These are phyloP conservation scores for Osmerus mordax DNA, from an alignment of 2,113 vertebrate genomes.

Conservation along the genomic window DNA sequence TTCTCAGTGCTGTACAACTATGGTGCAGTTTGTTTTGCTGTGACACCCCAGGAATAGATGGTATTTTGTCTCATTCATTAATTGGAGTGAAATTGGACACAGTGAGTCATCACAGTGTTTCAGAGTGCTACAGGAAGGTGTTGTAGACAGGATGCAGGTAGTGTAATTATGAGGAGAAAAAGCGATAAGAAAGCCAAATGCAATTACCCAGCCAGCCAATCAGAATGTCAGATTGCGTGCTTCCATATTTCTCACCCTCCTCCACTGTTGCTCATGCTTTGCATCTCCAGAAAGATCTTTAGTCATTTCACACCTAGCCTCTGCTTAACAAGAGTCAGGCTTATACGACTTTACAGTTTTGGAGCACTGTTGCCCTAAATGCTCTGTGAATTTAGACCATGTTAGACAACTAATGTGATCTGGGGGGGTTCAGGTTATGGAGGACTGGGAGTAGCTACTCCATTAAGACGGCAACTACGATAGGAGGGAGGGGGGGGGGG, in stretches of 20 bases:
- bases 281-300: slow-evolving; percentile 51
- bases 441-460: no score
- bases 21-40: slow-evolving; percentile 41
- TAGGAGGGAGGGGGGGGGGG: no score
- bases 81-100: slow-evolving; percentile 71
- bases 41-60: slow-evolving; percentile 29
- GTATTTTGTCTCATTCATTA: slow-evolving; percentile 64
- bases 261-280: slow-evolving; percentile 63
- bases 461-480: no score
- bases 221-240: slow-evolving; percentile 69
- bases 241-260: slow-evolving; percentile 63
- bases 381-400: no score
- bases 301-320: not conserved
- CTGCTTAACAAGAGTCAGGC: not conserved
- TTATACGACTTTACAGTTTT: not conserved
- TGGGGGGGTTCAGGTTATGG: no score
- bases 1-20: slow-evolving; percentile 43
- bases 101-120: slow-evolving; percentile 48
- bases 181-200: slow-evolving; percentile 68
- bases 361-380: not conserved
- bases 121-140: slow-evolving; percentile 63
- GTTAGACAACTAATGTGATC: no score
- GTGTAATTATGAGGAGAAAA: slow-evolving; percentile 74
- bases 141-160: slow-evolving; percentile 71
- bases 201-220: slow-evolving; percentile 68